A percentile compares a stretch with the other conserved stretches of the same genome.
Conservation (phyloP, 2,113 vertebrate genomes). For the Calidris pugnax region DNA sequence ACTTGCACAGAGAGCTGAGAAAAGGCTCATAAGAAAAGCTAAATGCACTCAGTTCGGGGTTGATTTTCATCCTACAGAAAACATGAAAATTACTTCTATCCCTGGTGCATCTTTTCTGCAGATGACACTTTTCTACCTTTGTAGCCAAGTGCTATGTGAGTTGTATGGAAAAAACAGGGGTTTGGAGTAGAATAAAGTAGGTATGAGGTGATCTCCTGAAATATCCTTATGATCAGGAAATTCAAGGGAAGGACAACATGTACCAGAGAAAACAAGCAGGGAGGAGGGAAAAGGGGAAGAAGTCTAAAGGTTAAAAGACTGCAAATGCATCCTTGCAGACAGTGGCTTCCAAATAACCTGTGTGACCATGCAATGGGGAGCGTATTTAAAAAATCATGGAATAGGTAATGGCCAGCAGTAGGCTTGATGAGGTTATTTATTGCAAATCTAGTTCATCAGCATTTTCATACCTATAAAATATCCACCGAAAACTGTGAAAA, state of each 20-base stretch:
- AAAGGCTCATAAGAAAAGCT: neutral
- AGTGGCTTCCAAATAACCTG: neutral
- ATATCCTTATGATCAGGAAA: neutral
- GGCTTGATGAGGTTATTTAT: neutral
- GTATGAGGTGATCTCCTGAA: neutral
- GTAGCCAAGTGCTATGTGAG: neutral
- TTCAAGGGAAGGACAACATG: neutral
- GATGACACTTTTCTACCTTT: neutral
- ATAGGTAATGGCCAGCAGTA: neutral
- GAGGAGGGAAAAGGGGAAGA: neutral
- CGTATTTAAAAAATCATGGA: neutral
- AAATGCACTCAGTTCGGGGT: neutral
- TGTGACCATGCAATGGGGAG: neutral
- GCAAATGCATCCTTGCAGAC: neutral
- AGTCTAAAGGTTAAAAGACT: slow-evolving; percentile 1
- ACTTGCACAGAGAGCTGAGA: neutral
- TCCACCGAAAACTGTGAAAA: neutral
- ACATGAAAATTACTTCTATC: neutral
- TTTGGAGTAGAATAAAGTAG: neutral
- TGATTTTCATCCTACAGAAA: neutral
- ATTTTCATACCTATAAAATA: neutral
- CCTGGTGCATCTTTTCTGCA: neutral
- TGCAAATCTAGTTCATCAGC: neutral
- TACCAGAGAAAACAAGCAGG: neutral
- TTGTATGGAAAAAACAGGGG: neutral